Evolutionary conservation across 2,888 invertebrate species (phyloP), one percentile per base, ranked within the genome.

Genomic region (Melinaea menophilus): DNA sequence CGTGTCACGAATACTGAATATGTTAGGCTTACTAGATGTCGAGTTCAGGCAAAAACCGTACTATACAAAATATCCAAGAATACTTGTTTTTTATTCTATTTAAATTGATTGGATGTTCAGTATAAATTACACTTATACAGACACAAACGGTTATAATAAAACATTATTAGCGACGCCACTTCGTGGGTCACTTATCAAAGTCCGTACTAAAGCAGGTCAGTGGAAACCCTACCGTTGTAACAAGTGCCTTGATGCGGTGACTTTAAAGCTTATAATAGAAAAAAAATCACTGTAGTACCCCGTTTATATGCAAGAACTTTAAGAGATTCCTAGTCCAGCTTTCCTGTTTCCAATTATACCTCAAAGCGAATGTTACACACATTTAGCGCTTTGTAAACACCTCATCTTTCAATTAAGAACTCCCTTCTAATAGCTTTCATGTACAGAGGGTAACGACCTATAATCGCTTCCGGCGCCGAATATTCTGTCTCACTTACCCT

Each of bases 161-260:
- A 68, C 64, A 69, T 65, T 71, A 72, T 72, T 72, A 70, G 71
- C 67, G 65, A 67, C 61, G 65, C 65, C 70, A 72, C 71, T 75
- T 72, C 72, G 74, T 74, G 74, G 73, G 65, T 72, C 69, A 67
- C 67, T 70, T 69, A 70, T 78, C 80, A 78, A 77, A 77, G 77
- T 62, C 60, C 46, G 47, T 46, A 5, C 33, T 51, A 45, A 33
- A n/a, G 31, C 47, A 22, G 45, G 9, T 33, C 48, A 41, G 48
- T 51, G 56, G 11, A n/a, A 56, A 11, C 54, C 54, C 13, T 41
- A 45, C 46, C 47, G 35, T 13, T 46, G 60, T 33, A 57, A 9
- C 22, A 60, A 37, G 57, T 45, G 46, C 46, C 59, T 60, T 58
- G 55, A 60, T 57, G n/a, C 59, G 45, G 55, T 57, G 31, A 55